Evolutionary conservation across 2,888 invertebrate genomes (phyloP), one percentile per base, ranked within the genome.

Genomic region (Bedellia somnulentella): DNA sequence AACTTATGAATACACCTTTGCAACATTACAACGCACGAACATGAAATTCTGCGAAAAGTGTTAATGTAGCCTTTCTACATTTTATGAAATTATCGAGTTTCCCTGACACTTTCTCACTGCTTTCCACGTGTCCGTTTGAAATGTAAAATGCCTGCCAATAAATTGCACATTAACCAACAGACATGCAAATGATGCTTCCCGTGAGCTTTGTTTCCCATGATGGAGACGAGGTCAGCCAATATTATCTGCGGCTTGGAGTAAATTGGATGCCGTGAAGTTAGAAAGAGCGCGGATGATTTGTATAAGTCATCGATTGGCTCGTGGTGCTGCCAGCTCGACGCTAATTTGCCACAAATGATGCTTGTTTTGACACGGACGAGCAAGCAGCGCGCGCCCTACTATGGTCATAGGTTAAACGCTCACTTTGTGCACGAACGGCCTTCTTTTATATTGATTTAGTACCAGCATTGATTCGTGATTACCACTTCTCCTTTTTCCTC

Each of bases 361-460:
- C 67, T 68, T 64, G 50, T 56, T 45, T 59, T 58, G 63, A 67
- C 62, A 60, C 58, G 56, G 50, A 45, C 50, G n/a, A n/a, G n/a
- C n/a, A 55, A 48, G 55, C 58, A 57, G 57, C 57, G 48, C 44
- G 58, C 50, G 49, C 49, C 43, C 44, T 46, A 44, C 49, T 56
- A 56, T 55, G 60, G 64, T 57, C 60, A 57, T 43, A 63, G 70
- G 70, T 68, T 68, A 71, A 70, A 70, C 66, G 51, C 63, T 63
- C 64, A 70, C 64, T 70, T 67, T 61, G 62, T 48, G 57, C 67
- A 64, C 67, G 67, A 67, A 55, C n/a, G n/a, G n/a, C 57, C 59
- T 59, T 56, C 47, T 52, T 46, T 46, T 50, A 53, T 68, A 71
- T 71, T 71, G 71, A 71, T 70, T 71, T 57, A 66, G 49, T 54